A percentile compares a stretch with the other conserved stretches of the same genome.
Conservation (phyloP, 2,113 vertebrate species). For the Cepphus grylle region DNA sequence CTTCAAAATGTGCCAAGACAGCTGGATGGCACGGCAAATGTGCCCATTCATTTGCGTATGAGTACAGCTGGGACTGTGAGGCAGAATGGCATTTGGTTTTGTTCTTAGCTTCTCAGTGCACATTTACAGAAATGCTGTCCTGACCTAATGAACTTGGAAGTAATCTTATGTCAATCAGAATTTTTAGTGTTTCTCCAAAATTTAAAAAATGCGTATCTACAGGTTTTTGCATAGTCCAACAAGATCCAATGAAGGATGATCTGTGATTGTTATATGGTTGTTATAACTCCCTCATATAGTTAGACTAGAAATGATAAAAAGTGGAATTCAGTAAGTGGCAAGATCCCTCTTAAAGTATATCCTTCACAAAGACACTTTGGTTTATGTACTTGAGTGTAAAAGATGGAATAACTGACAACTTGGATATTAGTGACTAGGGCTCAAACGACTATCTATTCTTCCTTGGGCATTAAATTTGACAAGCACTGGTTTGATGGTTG, state of each 20-base stretch:
- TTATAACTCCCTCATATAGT: not conserved
- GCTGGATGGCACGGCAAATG: not conserved
- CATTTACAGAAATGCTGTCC: not conserved
- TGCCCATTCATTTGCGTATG: not conserved
- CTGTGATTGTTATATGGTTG: not conserved
- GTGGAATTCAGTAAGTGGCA: not conserved
- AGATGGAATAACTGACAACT: not conserved
- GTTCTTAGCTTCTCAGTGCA: not conserved
- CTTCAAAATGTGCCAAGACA: not conserved
- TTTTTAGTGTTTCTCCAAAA: not conserved
- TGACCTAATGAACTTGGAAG: not conserved
- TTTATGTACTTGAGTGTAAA: not conserved
- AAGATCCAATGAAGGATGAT: not conserved
- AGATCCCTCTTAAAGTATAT: not conserved
- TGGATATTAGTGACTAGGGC: not conserved
- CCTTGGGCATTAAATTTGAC: not conserved
- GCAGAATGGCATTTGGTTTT: not conserved
- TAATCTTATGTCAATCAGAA: not conserved
- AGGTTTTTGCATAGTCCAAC: not conserved
- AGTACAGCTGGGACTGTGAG: not conserved
- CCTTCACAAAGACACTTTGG: not conserved
- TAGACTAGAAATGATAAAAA: not conserved
- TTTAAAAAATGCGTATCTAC: not conserved
- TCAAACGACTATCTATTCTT: not conserved
- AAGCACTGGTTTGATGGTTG: not conserved